Evolutionary conservation across 2,113 vertebrate genomes (phyloP).

Genomic region (Notiomystis cincta): DNA sequence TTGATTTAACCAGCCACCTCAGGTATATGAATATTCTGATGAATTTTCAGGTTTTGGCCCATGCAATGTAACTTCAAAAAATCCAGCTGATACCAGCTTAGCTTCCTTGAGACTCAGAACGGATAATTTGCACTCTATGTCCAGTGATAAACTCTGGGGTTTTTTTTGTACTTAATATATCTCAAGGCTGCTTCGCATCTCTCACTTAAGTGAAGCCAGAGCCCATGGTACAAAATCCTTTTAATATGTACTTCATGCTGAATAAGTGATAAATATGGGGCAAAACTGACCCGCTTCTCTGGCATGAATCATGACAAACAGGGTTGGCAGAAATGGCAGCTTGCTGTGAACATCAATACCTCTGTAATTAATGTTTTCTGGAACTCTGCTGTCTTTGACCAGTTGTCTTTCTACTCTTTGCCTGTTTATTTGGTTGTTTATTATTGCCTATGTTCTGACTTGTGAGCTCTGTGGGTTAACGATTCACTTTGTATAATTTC

Average conservation of each 20-base stretch:
- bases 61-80: not conserved
- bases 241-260: slow-evolving; percentile 23
- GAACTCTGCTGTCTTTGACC: not conserved
- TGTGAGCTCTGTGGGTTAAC: not conserved
- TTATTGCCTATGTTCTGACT: not conserved
- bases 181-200: slow-evolving; percentile 36
- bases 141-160: not conserved
- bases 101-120: not conserved
- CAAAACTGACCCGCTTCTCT: slow-evolving; percentile 38
- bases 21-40: not conserved
- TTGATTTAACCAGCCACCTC: not conserved
- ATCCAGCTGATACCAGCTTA: not conserved
- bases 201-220: slow-evolving; percentile 35
- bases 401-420: not conserved
- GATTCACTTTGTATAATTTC: not conserved
- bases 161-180: not conserved
- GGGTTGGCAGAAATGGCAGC: not conserved
- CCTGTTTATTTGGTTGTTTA: not conserved
- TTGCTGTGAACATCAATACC: not conserved
- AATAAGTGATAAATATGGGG: slow-evolving; percentile 37
- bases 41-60: not conserved
- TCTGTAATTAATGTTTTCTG: slow-evolving; percentile 19
- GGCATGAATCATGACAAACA: slow-evolving; percentile 17
- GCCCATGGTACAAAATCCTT: slow-evolving; percentile 16
- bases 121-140: not conserved